phyloP scores from a whole-genome alignment of 2,797 vertebrate genomes.

The Aeoliscus strigatus region DNA sequence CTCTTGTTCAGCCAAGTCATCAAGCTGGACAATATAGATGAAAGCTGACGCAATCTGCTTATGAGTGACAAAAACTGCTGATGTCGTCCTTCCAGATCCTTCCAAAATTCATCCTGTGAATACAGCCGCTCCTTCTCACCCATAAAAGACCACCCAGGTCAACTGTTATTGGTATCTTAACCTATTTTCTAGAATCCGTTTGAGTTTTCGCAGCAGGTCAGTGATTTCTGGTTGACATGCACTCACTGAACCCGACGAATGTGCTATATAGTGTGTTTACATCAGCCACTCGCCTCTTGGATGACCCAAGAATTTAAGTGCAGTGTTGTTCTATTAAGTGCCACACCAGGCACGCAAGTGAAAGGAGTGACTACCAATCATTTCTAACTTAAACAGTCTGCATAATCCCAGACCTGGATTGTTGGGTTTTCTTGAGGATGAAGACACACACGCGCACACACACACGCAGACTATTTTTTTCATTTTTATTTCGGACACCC shows the following conservation, averaged over 20 bases:
- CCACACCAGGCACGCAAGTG: constrained; percentile 53
- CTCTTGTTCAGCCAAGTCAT: too few relatives aligned
- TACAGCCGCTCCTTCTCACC: neutral
- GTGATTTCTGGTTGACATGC: constrained; percentile 52
- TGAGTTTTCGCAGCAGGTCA: constrained; percentile 30
- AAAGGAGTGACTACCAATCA: constrained; percentile 73
- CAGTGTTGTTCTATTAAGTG: constrained; percentile 71
- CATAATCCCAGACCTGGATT: constrained; percentile 58
- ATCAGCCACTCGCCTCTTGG: constrained; percentile 52
- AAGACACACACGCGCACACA: too few relatives aligned
- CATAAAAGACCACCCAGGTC: neutral
- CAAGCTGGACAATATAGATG: too few relatives aligned
- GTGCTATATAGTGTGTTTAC: constrained; percentile 76
- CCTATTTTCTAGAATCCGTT: constrained; percentile 8
- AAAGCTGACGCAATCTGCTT: too few relatives aligned
- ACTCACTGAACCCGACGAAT: constrained; percentile 65
- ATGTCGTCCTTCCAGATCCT: too few relatives aligned
- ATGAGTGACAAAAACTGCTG: too few relatives aligned
- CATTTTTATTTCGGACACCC: constrained; percentile 40
- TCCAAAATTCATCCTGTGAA: too few relatives aligned
- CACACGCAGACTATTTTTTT: too few relatives aligned
- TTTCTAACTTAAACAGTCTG: constrained; percentile 73
- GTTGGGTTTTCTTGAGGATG: constrained; percentile 34
- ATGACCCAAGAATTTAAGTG: constrained; percentile 71
- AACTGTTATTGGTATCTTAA: neutral